These are phyloP conservation scores for Imbricaverruca yamaguchii DNA, from an alignment of 2,888 invertebrate genomes.

Conservation along the genomic window DNA sequence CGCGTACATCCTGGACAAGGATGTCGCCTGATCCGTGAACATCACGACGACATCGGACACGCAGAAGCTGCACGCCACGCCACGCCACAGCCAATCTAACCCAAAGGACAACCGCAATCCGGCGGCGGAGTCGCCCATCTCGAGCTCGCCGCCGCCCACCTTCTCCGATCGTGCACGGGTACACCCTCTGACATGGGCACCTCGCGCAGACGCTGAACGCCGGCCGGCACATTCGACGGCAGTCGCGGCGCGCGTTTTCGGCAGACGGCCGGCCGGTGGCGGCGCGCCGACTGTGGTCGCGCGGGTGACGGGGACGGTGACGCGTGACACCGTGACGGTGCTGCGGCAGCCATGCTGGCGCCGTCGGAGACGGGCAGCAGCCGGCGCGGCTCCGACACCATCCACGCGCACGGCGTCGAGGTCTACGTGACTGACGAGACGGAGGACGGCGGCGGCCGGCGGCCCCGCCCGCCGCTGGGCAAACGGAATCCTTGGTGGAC, in stretches of 20 bases:
- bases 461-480: background rate
- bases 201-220: background rate
- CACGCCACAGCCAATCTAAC: too few species aligned
- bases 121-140: too few species aligned
- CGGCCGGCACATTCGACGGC: background rate
- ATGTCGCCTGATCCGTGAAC: too few species aligned
- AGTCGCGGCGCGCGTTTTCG: background rate
- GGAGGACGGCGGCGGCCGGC: background rate
- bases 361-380: background rate
- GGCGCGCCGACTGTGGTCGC: too few species aligned
- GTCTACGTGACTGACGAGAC: conserved; percentile 5
- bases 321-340: background rate
- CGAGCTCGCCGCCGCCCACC: too few species aligned
- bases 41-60: too few species aligned
- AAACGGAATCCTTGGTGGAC: conserved; percentile 5
- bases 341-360: background rate
- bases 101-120: too few species aligned
- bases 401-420: background rate
- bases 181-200: too few species aligned
- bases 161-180: too few species aligned
- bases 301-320: too few species aligned
- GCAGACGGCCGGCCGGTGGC: background rate
- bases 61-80: too few species aligned
- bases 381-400: background rate
- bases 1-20: too few species aligned